Conservation (phyloP, 2,888 invertebrate species). For the Cenopis cana region DNA sequence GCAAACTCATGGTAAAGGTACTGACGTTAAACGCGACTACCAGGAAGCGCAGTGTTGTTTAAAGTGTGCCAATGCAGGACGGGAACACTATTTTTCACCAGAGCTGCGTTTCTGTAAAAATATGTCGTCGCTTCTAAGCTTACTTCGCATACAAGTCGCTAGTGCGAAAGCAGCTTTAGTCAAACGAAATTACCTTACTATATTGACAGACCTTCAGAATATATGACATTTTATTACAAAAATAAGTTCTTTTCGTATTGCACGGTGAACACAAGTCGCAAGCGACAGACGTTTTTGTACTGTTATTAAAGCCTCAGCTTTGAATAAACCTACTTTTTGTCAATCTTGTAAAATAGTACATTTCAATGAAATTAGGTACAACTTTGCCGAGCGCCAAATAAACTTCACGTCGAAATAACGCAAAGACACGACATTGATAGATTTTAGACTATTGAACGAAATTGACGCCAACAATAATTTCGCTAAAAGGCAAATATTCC, state of each 20-base stretch:
- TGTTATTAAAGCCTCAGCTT: slow-evolving; percentile 26
- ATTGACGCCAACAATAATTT: background rate
- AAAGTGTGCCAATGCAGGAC: background rate
- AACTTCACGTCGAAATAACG: background rate
- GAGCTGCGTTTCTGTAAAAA: background rate
- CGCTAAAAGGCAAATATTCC: background rate
- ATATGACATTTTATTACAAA: slow-evolving; percentile 23
- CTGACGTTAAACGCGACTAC: background rate
- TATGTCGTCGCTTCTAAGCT: background rate
- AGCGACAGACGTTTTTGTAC: slow-evolving; percentile 20
- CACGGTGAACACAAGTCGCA: slow-evolving; percentile 22
- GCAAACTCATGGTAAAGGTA: no score
- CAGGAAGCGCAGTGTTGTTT: background rate
- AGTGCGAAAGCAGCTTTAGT: no score
- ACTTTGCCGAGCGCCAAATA: background rate
- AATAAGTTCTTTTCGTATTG: slow-evolving; percentile 12
- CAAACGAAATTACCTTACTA: background rate
- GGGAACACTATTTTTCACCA: background rate
- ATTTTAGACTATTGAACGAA: background rate
- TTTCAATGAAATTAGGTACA: background rate
- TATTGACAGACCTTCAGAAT: slow-evolving; percentile 9
- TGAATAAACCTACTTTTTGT: slow-evolving; percentile 7
- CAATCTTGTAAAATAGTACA: background rate
- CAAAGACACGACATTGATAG: background rate
- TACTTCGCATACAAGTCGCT: background rate